Conservation (phyloP, 2,797 vertebrate species). For the Tachyglossus aculeatus region DNA sequence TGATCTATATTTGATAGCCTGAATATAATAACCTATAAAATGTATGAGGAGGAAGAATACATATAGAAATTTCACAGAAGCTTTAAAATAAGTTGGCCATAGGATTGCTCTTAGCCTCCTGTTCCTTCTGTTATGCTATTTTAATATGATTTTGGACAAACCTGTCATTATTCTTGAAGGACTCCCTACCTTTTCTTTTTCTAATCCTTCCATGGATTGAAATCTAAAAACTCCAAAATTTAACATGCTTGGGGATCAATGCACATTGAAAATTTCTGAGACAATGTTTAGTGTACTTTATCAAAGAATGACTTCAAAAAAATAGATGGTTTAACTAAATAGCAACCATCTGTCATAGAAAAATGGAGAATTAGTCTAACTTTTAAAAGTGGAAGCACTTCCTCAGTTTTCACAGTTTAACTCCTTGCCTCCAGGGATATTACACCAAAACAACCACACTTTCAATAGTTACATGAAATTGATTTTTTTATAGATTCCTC, state of each 20-base stretch:
- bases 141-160: neutral
- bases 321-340: neutral
- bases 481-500: no score
- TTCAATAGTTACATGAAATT: no score
- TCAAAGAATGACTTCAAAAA: neutral
- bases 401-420: no score
- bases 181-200: neutral
- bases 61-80: neutral
- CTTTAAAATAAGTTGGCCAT: neutral
- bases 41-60: neutral
- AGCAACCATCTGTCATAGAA: neutral
- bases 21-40: neutral
- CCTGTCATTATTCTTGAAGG: neutral
- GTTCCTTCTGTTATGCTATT: neutral
- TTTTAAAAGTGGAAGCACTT: no score
- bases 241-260: neutral
- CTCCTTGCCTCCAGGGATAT: no score
- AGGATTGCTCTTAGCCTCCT: neutral
- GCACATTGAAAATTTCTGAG: neutral
- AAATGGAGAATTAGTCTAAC: no score
- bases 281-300: neutral
- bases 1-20: neutral
- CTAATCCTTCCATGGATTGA: neutral
- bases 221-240: neutral
- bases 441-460: no score